Percentiles rank a stretch among this genome's conserved stretches.
Conservation (phyloP, 2,888 invertebrate genomes). For the Dasysyrphus albostriatus region DNA sequence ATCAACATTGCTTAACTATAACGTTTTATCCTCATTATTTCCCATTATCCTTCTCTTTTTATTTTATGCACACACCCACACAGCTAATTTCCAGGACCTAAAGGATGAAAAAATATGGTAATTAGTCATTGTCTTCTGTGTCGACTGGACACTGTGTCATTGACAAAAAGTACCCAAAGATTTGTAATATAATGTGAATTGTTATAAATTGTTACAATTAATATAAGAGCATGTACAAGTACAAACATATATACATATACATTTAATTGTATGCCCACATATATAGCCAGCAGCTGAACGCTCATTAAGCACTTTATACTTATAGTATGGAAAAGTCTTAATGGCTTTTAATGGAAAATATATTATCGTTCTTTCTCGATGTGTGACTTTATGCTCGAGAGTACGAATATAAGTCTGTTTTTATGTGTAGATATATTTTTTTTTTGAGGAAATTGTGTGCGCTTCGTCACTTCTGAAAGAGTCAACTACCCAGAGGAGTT, state of each 20-base stretch:
- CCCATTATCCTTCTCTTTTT: conserved; percentile 17
- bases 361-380: conserved; percentile 52
- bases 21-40: conserved; percentile 8
- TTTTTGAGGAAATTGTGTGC: conserved; percentile 21
- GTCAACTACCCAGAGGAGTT: conserved; percentile 20
- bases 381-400: conserved; percentile 28
- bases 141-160: conserved; percentile 50
- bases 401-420: neutral
- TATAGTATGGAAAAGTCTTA: conserved; percentile 60
- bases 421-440: neutral
- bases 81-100: conserved; percentile 21
- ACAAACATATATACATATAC: neutral
- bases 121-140: conserved; percentile 51
- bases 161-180: conserved; percentile 55
- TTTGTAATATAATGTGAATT: conserved; percentile 45
- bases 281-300: conserved; percentile 64
- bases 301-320: conserved; percentile 68
- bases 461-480: conserved; percentile 31
- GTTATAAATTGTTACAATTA: conserved; percentile 72
- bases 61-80: neutral
- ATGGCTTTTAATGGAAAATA: conserved; percentile 75
- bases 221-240: conserved; percentile 40
- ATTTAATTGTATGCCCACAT: conserved; percentile 9
- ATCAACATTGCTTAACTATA: conserved; percentile 22
- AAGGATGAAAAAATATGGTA: conserved; percentile 44